These are phyloP conservation scores for Sinohyriopsis cumingii DNA, from an alignment of 2,888 invertebrate species.

Conservation along the genomic window DNA sequence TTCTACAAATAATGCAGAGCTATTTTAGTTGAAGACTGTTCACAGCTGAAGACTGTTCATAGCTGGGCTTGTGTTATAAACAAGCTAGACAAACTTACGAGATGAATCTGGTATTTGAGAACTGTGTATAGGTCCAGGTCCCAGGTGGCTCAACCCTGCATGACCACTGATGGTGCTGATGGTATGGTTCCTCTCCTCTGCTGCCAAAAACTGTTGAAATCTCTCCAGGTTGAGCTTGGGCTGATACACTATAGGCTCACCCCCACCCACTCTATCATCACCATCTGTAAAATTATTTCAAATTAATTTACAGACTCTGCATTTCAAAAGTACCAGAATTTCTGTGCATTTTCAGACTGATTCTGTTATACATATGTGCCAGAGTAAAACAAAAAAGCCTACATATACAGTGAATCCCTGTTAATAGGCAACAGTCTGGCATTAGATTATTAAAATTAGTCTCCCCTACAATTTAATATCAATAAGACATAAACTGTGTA, in stretches of 20 bases:
- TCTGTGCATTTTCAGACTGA: neutral
- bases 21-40: no score
- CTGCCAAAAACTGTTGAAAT: constrained; percentile 61
- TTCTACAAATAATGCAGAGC: no score
- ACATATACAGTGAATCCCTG: no score
- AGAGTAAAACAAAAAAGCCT: neutral
- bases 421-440: no score
- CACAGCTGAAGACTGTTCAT: no score
- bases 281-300: constrained; percentile 26
- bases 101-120: constrained; percentile 45
- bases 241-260: constrained; percentile 50
- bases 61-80: no score
- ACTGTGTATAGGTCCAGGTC: constrained; percentile 48
- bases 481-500: no score
- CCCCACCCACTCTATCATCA: constrained; percentile 16
- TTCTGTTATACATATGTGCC: neutral
- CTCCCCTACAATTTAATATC: neutral
- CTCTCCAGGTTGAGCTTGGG: constrained; percentile 60
- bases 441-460: neutral
- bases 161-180: constrained; percentile 57
- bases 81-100: no score
- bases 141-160: constrained; percentile 47
- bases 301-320: neutral
- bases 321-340: neutral
- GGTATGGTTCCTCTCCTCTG: constrained; percentile 54